Evolutionary conservation across 1,140 invertebrate species (phyloP).

Genomic region (Drosophila triauraria): DNA sequence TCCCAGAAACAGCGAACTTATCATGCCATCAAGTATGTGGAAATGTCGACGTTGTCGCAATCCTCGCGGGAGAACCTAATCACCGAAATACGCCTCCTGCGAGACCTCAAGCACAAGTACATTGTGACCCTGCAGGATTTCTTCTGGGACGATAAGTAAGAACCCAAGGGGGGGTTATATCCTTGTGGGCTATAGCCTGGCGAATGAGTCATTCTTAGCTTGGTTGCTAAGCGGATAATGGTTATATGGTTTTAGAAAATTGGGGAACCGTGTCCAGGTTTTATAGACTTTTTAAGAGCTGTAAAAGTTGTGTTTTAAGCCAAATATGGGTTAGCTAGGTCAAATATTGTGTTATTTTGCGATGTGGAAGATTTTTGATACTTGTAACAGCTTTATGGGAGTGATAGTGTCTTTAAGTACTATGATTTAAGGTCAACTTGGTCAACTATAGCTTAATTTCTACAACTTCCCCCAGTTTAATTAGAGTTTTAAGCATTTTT

Average conservation of each 20-base stretch:
- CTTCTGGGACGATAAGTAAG: conserved; percentile 90
- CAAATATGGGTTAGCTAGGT: neutral
- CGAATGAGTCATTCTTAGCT: conserved; percentile 7
- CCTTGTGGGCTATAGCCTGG: neutral
- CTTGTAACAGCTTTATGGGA: neutral
- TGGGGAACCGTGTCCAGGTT: neutral
- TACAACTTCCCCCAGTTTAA: neutral
- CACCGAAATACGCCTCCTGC: conserved; percentile 94
- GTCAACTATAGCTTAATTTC: neutral
- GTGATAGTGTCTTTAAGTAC: neutral
- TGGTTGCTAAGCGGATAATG: too few relatives aligned
- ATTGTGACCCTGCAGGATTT: conserved; percentile 95
- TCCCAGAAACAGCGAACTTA: conserved; percentile 70
- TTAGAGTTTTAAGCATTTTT: neutral
- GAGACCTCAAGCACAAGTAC: conserved; percentile 91
- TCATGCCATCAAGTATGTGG: conserved; percentile 91
- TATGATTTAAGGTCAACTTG: neutral
- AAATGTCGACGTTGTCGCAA: conserved; percentile 90
- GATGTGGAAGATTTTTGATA: neutral
- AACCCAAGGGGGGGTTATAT: neutral
- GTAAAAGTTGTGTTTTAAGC: neutral
- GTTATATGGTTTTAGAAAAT: too few relatives aligned
- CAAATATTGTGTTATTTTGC: neutral
- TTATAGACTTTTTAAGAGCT: neutral
- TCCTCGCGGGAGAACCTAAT: conserved; percentile 92